Percentiles rank a stretch among this genome's conserved stretches.
Evolutionary conservation across 2,888 invertebrate species (phyloP).

Genomic region (Plagodis dolabraria): DNA sequence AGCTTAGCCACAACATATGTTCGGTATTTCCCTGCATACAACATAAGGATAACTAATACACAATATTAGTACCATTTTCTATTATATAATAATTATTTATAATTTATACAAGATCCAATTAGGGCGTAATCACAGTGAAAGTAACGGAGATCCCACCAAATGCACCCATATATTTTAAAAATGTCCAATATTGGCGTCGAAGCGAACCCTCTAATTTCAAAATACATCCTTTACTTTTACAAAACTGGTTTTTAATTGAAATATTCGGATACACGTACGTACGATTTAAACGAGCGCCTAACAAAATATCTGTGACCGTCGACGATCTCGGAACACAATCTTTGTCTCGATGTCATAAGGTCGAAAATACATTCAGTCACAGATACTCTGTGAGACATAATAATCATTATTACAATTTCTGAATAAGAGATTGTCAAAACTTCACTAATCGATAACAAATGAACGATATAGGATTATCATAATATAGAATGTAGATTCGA

Average conservation of each 20-base stretch:
- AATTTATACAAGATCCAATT: constrained; percentile 37
- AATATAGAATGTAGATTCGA: constrained; percentile 5
- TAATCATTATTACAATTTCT: neutral
- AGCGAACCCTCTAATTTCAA: constrained; percentile 7
- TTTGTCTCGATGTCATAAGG: neutral
- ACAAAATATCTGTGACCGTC: neutral
- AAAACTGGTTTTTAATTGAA: neutral
- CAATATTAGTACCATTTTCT: constrained; percentile 43
- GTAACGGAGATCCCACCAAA: constrained; percentile 29
- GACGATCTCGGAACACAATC: neutral
- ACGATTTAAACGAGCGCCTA: neutral
- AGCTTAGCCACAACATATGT: constrained; percentile 56
- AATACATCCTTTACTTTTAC: neutral
- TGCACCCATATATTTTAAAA: constrained; percentile 26
- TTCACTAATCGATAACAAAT: constrained; percentile 13
- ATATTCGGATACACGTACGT: constrained; percentile 3
- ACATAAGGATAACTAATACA: constrained; percentile 47
- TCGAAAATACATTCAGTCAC: neutral
- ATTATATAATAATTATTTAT: constrained; percentile 31
- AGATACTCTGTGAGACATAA: neutral
- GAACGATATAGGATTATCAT: neutral
- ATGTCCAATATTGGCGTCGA: constrained; percentile 10
- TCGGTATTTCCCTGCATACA: constrained; percentile 52
- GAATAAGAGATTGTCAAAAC: neutral
- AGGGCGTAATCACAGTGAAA: constrained; percentile 19